Evolutionary conservation across 2,797 vertebrate genomes (phyloP).

Genomic region (Acanthurus leucopareius): DNA sequence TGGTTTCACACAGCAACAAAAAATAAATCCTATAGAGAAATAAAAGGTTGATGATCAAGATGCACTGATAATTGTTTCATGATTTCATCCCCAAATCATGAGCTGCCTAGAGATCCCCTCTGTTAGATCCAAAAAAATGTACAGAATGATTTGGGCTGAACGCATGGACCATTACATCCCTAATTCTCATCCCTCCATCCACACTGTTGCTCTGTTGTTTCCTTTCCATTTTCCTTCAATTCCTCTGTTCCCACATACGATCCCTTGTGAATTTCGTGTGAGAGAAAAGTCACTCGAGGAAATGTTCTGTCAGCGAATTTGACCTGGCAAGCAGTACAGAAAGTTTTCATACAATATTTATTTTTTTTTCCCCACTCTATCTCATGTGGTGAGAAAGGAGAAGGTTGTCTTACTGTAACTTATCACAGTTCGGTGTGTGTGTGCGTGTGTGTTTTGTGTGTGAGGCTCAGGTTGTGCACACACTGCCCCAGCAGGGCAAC

Average conservation of each 20-base stretch:
- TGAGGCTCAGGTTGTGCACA: conserved; percentile 56
- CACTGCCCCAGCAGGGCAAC: conserved; percentile 64
- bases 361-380: conserved; percentile 30
- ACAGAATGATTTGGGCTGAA: not conserved
- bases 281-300: conserved; percentile 37
- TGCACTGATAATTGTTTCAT: no score
- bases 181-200: conserved; percentile 22
- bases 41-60: no score
- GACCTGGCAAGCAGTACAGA: conserved; percentile 36
- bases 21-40: no score
- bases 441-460: conserved; percentile 34
- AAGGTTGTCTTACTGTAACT: conserved; percentile 73
- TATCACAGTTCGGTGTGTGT: conserved; percentile 58
- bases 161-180: not conserved
- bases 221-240: conserved; percentile 4
- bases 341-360: conserved; percentile 49
- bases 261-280: conserved; percentile 32
- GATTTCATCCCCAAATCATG: no score
- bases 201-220: not conserved
- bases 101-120: no score
- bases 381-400: conserved; percentile 67
- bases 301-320: conserved; percentile 51
- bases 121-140: no score
- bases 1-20: no score
- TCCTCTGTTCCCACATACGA: conserved; percentile 12